phyloP scores from a whole-genome alignment of 2,797 vertebrate genomes.

The Lacerta bilineata region DNA sequence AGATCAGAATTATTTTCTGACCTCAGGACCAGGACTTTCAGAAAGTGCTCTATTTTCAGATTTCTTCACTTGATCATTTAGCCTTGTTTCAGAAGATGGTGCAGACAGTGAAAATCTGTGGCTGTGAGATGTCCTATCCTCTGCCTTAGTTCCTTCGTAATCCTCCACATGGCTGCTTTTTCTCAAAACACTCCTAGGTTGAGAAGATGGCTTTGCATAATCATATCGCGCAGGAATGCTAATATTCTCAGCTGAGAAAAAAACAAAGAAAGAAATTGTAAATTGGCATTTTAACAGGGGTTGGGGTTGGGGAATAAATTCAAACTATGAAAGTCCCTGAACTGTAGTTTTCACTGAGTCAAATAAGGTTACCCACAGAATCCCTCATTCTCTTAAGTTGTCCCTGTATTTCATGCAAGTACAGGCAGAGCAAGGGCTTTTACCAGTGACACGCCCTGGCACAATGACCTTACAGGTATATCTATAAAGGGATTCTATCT shows the following conservation, averaged over 20 bases:
- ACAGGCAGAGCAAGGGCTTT: neutral
- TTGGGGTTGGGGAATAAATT: neutral
- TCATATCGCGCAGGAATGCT: conserved; percentile 48
- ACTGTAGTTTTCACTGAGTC: neutral
- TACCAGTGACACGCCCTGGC: neutral
- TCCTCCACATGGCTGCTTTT: conserved; percentile 68
- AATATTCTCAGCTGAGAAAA: conserved; percentile 62
- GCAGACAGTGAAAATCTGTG: conserved; percentile 70
- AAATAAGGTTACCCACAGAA: neutral
- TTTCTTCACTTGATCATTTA: conserved; percentile 60
- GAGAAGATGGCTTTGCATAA: conserved; percentile 81
- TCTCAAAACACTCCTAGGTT: conserved; percentile 76
- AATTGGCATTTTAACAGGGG: neutral
- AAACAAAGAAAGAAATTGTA: conserved; percentile 18
- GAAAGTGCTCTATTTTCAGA: conserved; percentile 56
- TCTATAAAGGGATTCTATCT: neutral
- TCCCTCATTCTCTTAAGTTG: neutral
- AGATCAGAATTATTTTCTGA: conserved; percentile 52
- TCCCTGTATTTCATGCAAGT: neutral
- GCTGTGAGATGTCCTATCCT: conserved; percentile 63
- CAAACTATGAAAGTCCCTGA: neutral
- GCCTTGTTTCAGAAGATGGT: conserved; percentile 67
- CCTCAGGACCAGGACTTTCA: conserved; percentile 68
- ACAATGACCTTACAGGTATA: too few species aligned
- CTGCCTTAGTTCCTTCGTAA: conserved; percentile 43